Percentiles rank a stretch among this genome's conserved stretches.
phyloP scores from a whole-genome alignment of 2,797 vertebrate species.

The Trematomus bernacchii region DNA sequence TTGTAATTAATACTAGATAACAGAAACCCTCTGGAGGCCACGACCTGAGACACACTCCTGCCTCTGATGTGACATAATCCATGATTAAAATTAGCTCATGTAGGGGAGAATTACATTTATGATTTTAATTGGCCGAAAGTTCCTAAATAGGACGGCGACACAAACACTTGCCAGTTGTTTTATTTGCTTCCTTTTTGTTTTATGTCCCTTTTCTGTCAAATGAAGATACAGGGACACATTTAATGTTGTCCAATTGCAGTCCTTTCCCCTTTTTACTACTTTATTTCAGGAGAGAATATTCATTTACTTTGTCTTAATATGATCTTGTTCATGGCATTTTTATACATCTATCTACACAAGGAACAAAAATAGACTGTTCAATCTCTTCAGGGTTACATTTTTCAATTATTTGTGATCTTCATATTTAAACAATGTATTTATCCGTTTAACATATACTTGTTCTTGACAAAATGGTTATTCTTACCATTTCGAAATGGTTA shows the following conservation, averaged over 20 bases:
- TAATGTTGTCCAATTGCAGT: not conserved
- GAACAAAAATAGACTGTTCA: too few species aligned
- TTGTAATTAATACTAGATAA: slow-evolving; percentile 59
- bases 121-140: not conserved
- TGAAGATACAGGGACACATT: slow-evolving; percentile 1
- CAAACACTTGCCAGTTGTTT: not conserved
- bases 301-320: too few species aligned
- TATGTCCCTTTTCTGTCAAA: not conserved
- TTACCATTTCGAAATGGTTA: too few species aligned
- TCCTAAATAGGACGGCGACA: not conserved
- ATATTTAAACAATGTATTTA: too few species aligned
- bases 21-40: slow-evolving; percentile 39
- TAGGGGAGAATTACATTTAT: not conserved
- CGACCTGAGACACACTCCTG: slow-evolving; percentile 11
- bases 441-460: too few species aligned
- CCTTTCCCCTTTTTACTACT: not conserved
- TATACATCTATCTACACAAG: too few species aligned
- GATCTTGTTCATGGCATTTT: too few species aligned
- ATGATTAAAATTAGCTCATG: slow-evolving; percentile 17
- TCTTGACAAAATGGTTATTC: too few species aligned
- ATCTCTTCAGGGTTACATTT: too few species aligned
- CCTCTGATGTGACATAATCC: slow-evolving; percentile 34
- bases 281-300: too few species aligned
- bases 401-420: too few species aligned
- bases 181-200: not conserved